phyloP scores from a whole-genome alignment of 1,140 invertebrate genomes.

The Hyles euphorbiae region DNA sequence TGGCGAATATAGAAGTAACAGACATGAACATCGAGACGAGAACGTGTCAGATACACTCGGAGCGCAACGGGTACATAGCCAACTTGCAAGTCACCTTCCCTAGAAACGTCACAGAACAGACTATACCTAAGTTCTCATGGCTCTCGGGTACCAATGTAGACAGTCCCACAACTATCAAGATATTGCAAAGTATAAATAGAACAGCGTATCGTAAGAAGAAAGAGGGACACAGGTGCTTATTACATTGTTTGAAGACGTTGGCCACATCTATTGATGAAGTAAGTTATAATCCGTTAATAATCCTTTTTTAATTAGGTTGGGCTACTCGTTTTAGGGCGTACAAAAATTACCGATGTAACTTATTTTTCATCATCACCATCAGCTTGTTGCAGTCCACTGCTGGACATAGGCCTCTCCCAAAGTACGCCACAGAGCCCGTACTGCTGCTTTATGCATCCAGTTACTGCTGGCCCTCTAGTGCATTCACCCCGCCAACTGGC shows the following conservation, averaged over 20 bases:
- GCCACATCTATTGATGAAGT: slow-evolving; percentile 70
- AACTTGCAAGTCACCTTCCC: slow-evolving; percentile 89
- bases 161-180: slow-evolving; percentile 66
- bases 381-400: no score
- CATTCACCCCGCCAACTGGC: no score
- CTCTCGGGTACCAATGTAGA: slow-evolving; percentile 70
- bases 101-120: slow-evolving; percentile 79
- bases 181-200: slow-evolving; percentile 68
- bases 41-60: slow-evolving; percentile 84
- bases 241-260: slow-evolving; percentile 69
- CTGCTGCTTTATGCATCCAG: no score
- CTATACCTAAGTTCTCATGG: slow-evolving; percentile 71
- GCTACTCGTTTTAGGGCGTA: background rate
- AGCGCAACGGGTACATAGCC: slow-evolving; percentile 83
- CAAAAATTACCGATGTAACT: background rate
- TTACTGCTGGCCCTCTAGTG: no score
- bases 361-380: no score
- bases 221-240: slow-evolving; percentile 61
- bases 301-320: slow-evolving; percentile 1
- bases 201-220: slow-evolving; percentile 68
- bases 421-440: no score
- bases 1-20: slow-evolving; percentile 89
- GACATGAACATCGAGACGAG: slow-evolving; percentile 84
- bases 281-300: slow-evolving; percentile 7
- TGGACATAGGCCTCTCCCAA: no score